Base-by-base conservation (phyloP, 2,888 invertebrate species). In the Ommatoiulus sabulosus region DNA sequence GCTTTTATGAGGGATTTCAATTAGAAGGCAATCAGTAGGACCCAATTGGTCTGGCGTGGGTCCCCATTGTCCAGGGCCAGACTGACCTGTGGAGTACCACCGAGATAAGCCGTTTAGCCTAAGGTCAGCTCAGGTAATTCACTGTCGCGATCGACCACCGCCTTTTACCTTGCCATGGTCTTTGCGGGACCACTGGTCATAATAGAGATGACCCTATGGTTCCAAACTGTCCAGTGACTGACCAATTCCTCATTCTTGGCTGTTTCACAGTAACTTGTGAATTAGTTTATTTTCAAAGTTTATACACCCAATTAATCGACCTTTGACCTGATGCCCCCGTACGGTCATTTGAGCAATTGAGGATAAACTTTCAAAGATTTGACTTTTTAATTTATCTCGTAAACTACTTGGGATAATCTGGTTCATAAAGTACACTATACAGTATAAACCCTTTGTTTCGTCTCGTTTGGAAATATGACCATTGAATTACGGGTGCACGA, bases 11-110 rank as follows among this genome's bases (percentile, higher is more conserved):
- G 20, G 44, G 84, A 44, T 17, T 43, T n/a, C 84, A 84, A 84
- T 84, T 84, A 84, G 84, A 84, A 84, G 44, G 44, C 35, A 84
- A 84, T 84, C 84, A 84, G 84, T 84, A 84, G 84, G 84, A 84
- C 84, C 84, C 84, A 84, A 84, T 84, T 84, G 84, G 44, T 44
- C 84, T 63, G 63, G n/a, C n/a, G 63, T 17, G 63, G 63, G 63
- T 63, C 63, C n/a, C 63, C 63, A n/a, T 63, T 63, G 63, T 63
- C n/a, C 63, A 63, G 63, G n/a, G n/a, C 63, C 20, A 7, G 63
- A 63, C 17, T n/a, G n/a, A 17, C 20, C 63, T 1, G 63, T 63
- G 17, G n/a, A 63, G 6, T 1, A n/a, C 63, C 63, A 63, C 63
- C 63, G 63, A 63, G 63, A 63, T 63, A 63, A 63, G 63, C 63